These are phyloP conservation scores for Megalopta genalis DNA, from an alignment of 1,140 invertebrate species.

Conservation along the genomic window DNA sequence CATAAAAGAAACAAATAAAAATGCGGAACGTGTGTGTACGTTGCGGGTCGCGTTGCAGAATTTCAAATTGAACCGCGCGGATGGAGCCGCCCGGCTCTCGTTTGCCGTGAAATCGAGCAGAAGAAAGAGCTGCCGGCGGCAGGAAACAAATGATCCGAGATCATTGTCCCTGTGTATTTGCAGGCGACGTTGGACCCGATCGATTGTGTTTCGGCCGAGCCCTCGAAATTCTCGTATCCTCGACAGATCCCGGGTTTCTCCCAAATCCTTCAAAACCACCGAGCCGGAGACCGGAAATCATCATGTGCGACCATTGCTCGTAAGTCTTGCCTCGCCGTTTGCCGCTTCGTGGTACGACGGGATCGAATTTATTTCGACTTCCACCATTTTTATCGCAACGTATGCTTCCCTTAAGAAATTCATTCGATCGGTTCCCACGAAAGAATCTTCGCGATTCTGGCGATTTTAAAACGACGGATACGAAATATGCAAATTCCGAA, in stretches of 20 bases:
- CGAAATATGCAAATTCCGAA: too few relatives aligned
- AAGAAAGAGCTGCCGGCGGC: constrained; percentile 17
- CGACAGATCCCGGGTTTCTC: not conserved
- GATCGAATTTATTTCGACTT: too few relatives aligned
- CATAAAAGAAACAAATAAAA: too few relatives aligned
- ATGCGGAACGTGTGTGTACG: too few relatives aligned
- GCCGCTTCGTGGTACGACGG: too few relatives aligned
- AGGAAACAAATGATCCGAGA: constrained; percentile 30
- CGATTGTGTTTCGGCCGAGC: not conserved
- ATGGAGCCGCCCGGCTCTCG: not conserved
- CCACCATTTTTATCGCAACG: too few relatives aligned
- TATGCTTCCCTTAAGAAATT: too few relatives aligned
- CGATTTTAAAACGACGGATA: too few relatives aligned
- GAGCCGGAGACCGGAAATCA: not conserved
- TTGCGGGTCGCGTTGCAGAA: too few relatives aligned
- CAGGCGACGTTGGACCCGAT: not conserved
- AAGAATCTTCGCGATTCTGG: too few relatives aligned
- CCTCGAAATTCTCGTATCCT: constrained; percentile 31
- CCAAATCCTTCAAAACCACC: not conserved
- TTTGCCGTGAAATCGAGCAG: not conserved
- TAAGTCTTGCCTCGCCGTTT: constrained; percentile 37
- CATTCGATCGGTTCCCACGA: too few relatives aligned
- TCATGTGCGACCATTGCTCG: constrained; percentile 67
- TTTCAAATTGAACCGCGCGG: too few relatives aligned
- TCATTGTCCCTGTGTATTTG: constrained; percentile 25